These are phyloP conservation scores for Baronia brevicornis DNA, from an alignment of 2,888 invertebrate species.

Conservation along the genomic window DNA sequence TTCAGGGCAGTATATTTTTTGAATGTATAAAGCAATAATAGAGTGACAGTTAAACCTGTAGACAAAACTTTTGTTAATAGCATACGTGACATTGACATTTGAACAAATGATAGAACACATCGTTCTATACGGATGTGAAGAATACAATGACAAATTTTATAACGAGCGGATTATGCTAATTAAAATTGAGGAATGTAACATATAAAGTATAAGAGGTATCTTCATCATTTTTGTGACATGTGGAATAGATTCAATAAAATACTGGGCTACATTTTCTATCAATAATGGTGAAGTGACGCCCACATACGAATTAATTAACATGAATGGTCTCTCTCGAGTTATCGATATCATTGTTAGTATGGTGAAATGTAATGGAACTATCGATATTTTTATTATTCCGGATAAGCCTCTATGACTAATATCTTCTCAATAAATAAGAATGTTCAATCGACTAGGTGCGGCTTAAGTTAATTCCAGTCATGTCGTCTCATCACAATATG, in stretches of 20 bases:
- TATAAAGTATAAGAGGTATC: conserved; percentile 39
- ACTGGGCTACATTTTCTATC: conserved; percentile 65
- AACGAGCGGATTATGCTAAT: conserved; percentile 24
- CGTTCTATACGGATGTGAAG: conserved; percentile 16
- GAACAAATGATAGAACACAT: conserved; percentile 11
- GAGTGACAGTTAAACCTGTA: no score
- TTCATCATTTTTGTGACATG: conserved; percentile 55
- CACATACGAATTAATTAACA: conserved; percentile 71
- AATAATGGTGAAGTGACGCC: conserved; percentile 63
- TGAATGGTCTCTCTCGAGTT: conserved; percentile 58
- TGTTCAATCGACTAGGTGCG: conserved; percentile 38
- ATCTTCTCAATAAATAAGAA: conserved; percentile 38
- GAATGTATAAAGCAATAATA: no score
- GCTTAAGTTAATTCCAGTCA: conserved; percentile 19
- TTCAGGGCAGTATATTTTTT: no score
- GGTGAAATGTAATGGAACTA: conserved; percentile 57
- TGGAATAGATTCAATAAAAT: conserved; percentile 57
- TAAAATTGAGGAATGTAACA: conserved; percentile 34
- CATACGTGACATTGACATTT: conserved; percentile 14
- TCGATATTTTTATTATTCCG: conserved; percentile 54
- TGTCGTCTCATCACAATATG: conserved; percentile 4
- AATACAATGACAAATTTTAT: conserved; percentile 12
- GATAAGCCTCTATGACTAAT: conserved; percentile 61
- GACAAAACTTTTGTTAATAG: conserved; percentile 7
- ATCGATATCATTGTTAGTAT: conserved; percentile 53